Evolutionary conservation across 2,797 vertebrate species (phyloP), one percentile per base, ranked within the genome.

Genomic region (Leuciscus waleckii): DNA sequence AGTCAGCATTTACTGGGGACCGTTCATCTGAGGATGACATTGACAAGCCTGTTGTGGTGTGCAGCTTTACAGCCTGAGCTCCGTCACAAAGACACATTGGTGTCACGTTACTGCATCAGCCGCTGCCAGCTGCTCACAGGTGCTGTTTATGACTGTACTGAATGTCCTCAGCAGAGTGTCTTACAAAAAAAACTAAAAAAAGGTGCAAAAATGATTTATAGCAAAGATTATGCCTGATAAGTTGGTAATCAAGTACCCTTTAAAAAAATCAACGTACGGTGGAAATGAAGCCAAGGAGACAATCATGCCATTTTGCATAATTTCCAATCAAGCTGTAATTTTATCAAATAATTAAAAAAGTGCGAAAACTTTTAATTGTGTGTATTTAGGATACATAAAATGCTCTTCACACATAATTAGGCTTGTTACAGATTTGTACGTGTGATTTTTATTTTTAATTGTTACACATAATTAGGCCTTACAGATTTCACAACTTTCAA

Each of bases 81-180:
- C 23, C 37, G 26, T 75, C 81, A 49, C 54, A n/a, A 41, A 75
- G 19, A 63, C 43, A 65, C 21, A 23, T n/a, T 16, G 7, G 70
- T 37, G 41, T 83, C 41, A 76, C 16, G 19, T 65, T 51, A 83
- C 71, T 83, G 26, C 46, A 81, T 81, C 23, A 70, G 65, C 65
- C 37, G 32, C 65, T 37, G 78, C 41, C 78, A n/a, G 29, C 29
- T 51, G 63, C 41, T 51, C 2, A 0, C 26, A 49, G 8, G 4
- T 35, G 61, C 26, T 49, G 8, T 63, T 46, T 82, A 46, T 49
- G 39, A 49, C 70, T 65, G 8, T 49, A 35, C 37, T n/a, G 10
- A 73, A 82, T 3, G 4, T 61, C 11, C 63, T 63, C 39, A 37
- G 21, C 26, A 46, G 35, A 43, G 32, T 37, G 78, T n/a, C 63